Evolutionary conservation across 1,140 invertebrate species (phyloP), one percentile per base, ranked within the genome.

Genomic region (Hesperophylax magnus): DNA sequence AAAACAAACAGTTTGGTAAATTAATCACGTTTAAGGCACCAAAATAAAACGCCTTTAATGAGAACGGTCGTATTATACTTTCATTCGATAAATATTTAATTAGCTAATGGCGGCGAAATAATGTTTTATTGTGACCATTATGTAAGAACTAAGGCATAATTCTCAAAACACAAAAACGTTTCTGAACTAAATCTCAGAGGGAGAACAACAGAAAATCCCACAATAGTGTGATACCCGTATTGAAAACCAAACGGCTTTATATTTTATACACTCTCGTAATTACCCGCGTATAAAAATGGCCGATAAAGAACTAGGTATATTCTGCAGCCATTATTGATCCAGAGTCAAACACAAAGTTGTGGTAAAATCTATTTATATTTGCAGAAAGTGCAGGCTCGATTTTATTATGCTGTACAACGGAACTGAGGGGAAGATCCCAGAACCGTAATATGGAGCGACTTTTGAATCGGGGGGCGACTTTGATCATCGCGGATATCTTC

Each of bases 71-170:
- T 34, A 17, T 39, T 67, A 34, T 67, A n/a, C 63, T 67, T 39
- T 72, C 6, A 54, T 20, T 72, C 69, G 52, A 53, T 56, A 72
- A 54, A 72, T 72, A 53, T 72, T 72, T 54, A 72, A 54, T 72
- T 72, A 27, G 69, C 20, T 72, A 53, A 72, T 72, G 39, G 69
- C 52, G 22, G 20, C 47, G 22, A 11, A n/a, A 53, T 72, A 53
- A 53, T 54, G 69, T 72, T 72, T 54, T 72, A 72, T 11, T 8
- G 47, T 14, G 9, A 14, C 52, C 47, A 53, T 72, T 53, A 56
- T 14, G 9, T 47, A 14, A 1, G 9, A 24, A 11, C 34, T 52
- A 14, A 72, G 27, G 53, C 69, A 24, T 72, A 53, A 53, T 72
- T 72, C 20, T 20, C 20, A 6, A n/a, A 27, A 24, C 47, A 56